Percentiles rank a stretch among this genome's conserved stretches.
Evolutionary conservation across 2,797 vertebrate species (phyloP).

Genomic region (Falco rusticolus): DNA sequence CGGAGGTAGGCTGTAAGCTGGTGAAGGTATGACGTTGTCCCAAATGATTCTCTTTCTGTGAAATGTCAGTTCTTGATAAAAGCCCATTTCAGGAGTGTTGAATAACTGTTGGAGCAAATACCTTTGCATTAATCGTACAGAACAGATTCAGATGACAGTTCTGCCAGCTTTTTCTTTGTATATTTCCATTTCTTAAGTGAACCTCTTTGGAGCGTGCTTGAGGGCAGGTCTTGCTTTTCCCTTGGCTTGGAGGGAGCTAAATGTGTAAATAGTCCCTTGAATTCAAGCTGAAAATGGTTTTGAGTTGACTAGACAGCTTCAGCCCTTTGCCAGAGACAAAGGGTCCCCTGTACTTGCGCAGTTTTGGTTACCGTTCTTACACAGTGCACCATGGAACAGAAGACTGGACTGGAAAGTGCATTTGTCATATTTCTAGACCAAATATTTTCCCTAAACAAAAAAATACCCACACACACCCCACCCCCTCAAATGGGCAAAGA

Average conservation of each 20-base stretch:
- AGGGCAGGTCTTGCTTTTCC: neutral
- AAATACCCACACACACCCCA: too few species aligned
- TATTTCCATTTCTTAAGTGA: neutral
- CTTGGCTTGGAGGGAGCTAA: neutral
- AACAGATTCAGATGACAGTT: neutral
- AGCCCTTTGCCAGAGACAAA: neutral
- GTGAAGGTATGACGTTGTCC: neutral
- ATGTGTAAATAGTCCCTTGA: neutral
- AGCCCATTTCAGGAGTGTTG: neutral
- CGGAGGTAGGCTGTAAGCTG: neutral
- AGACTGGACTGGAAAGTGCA: neutral
- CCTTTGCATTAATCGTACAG: neutral
- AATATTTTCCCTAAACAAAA: neutral
- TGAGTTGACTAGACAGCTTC: neutral
- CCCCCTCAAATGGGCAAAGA: neutral
- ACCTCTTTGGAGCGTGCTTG: neutral
- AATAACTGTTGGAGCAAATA: neutral
- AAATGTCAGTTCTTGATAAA: neutral
- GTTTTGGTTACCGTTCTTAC: neutral
- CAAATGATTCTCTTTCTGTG: neutral
- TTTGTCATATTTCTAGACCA: neutral
- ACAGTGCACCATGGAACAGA: neutral
- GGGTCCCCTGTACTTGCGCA: neutral
- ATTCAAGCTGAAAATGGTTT: neutral
- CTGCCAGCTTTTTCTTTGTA: neutral